phyloP scores from a whole-genome alignment of 2,113 vertebrate genomes.

The Microcebus lehilahytsara region DNA sequence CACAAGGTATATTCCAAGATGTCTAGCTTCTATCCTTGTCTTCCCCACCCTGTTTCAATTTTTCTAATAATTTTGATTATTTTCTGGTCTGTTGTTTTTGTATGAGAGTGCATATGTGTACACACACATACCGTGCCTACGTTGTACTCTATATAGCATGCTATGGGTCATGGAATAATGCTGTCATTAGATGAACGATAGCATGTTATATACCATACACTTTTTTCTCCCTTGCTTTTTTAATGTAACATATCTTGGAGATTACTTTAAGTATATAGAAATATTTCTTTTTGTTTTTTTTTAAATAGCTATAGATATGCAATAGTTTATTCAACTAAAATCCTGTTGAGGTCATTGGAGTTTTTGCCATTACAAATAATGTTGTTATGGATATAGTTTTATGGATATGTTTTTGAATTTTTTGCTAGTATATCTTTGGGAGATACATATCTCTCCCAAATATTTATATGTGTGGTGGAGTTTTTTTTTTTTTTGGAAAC shows the following conservation, averaged over 20 bases:
- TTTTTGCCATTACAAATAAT: conserved; percentile 2
- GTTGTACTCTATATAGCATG: no score
- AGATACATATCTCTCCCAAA: background rate
- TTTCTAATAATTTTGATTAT: background rate
- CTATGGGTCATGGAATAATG: no score
- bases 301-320: background rate
- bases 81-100: background rate
- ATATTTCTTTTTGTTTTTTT: background rate
- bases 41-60: background rate
- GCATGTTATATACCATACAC: background rate
- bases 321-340: conserved; percentile 9
- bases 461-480: no score
- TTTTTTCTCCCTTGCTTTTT: background rate
- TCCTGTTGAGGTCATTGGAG: background rate
- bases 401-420: background rate
- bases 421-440: conserved; percentile 17
- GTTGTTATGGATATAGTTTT: background rate
- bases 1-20: background rate
- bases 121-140: background rate
- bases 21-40: background rate
- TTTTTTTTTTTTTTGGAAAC: no score
- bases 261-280: background rate
- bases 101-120: background rate
- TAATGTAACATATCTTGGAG: background rate
- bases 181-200: background rate